Conservation (phyloP, 2,888 invertebrate species). For the Drosophila borborema region DNA sequence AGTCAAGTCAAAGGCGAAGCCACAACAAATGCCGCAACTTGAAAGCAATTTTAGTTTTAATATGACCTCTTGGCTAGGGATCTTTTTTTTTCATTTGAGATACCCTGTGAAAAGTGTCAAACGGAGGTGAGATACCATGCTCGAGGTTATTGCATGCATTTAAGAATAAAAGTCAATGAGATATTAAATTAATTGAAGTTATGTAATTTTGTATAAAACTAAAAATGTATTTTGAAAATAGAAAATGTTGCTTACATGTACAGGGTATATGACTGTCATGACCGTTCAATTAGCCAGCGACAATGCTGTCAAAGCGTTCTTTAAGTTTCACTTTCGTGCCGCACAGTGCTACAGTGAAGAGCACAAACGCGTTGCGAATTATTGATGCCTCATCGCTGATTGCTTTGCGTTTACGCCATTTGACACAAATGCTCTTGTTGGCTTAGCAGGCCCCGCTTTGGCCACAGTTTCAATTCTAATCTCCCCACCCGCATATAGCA, state of each 20-base stretch:
- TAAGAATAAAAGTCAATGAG: neutral
- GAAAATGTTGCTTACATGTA: too few species aligned
- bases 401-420: constrained; percentile 77
- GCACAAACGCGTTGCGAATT: constrained; percentile 70
- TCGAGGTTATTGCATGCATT: neutral
- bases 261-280: neutral
- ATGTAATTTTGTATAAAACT: too few species aligned
- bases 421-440: constrained; percentile 62
- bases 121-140: neutral
- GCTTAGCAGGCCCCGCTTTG: constrained; percentile 18
- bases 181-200: too few species aligned
- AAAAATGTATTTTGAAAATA: too few species aligned
- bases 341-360: constrained; percentile 10
- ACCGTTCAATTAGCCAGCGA: neutral
- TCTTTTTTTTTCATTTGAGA: neutral
- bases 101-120: neutral
- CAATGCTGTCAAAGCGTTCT: constrained; percentile 2
- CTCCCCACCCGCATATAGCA: constrained; percentile 25
- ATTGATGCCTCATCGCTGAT: constrained; percentile 76
- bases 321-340: neutral
- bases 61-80: constrained; percentile 45
- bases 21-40: constrained; percentile 45
- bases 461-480: constrained; percentile 8
- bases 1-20: constrained; percentile 61
- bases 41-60: constrained; percentile 74